Base-by-base conservation (phyloP, 2,113 vertebrate genomes). In the Labeo rohita region DNA sequence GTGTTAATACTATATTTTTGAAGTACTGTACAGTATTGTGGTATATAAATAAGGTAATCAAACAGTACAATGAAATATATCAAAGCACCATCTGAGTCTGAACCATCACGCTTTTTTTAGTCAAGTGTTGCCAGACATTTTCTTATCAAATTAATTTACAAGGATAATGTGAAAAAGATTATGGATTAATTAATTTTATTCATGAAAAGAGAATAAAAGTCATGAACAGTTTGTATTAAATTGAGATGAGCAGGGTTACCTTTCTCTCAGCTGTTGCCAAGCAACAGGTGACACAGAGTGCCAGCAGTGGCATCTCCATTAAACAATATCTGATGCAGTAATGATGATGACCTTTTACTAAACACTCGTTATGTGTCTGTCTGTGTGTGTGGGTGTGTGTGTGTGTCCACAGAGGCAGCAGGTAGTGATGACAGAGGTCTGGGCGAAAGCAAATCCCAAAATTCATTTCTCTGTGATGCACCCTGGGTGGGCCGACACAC, bases 401-500 rank as follows among this genome's bases (percentile, higher is more conserved):
- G 47, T 50, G 43, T 66, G 75, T 79, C 89, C 4, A 87, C 90
- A 96, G 96, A 95, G 96, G 88, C 95, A 96, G 94, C 96, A 95
- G 94, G 95, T 97, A 91, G 94, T 95, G 90, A 84, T 96, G 90
- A 97, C 95, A 2, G 94, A 96, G 49, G 91, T 95, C 36, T 96
- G 95, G 95, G 93, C 94, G 72, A 92, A 88, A 89, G 76, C 73
- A 52, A 87, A 95, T 88, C 91, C 90, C 10, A 87, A 86, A 75
- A 90, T 96, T 88, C 94, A 95, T 84, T 97, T 97, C 88, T 96
- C 95, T 1, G 93, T 90, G 0, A 95, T 95, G 95, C 95, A 96
- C 54, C 95, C 95, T 0, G 95, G 96, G 87, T 96, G 95, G 95
- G 95, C 89, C 6, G 94, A 96, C 86, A 96, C 94, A 43, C 94